These are phyloP conservation scores for Molothrus ater DNA, from an alignment of 2,797 vertebrate species.

Conservation along the genomic window DNA sequence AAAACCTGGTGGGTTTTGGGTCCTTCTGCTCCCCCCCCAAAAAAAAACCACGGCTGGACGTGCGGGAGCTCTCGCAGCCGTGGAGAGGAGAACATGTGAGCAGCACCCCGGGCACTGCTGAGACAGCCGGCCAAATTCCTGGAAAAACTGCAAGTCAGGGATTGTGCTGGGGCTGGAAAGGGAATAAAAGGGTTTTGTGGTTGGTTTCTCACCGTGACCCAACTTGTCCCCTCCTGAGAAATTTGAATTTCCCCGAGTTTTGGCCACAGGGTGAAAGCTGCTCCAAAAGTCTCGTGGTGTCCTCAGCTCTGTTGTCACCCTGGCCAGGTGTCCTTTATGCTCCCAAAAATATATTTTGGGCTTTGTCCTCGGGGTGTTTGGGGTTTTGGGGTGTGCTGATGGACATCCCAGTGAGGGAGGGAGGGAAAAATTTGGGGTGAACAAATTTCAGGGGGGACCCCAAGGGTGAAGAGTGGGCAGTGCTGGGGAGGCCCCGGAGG, in stretches of 20 bases:
- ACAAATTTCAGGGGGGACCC: background rate
- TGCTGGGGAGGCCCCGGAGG: background rate
- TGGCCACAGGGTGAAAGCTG: background rate
- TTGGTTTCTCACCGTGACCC: background rate
- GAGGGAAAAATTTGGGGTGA: background rate
- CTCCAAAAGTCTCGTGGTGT: background rate
- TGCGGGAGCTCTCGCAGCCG: background rate
- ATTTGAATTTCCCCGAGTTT: rapidly evolving
- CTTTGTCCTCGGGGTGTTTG: background rate
- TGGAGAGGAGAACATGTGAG: background rate
- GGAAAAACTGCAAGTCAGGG: background rate
- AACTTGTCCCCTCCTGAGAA: background rate
- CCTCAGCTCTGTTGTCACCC: rapidly evolving
- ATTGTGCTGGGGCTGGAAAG: background rate
- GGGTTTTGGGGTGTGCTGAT: too few species aligned
- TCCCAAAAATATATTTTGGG: background rate
- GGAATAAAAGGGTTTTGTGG: background rate
- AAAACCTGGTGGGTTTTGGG: background rate
- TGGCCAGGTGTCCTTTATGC: background rate
- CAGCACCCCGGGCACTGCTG: background rate
- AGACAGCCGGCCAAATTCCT: background rate
- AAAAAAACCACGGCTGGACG: background rate
- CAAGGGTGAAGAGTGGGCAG: rapidly evolving
- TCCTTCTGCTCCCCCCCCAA: background rate
- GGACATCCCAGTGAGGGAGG: rapidly evolving